A percentile compares a stretch with the other conserved stretches of the same genome.
These are phyloP conservation scores for Leptatherina wallacei DNA, from an alignment of 2,797 vertebrate species.

Conservation along the genomic window DNA sequence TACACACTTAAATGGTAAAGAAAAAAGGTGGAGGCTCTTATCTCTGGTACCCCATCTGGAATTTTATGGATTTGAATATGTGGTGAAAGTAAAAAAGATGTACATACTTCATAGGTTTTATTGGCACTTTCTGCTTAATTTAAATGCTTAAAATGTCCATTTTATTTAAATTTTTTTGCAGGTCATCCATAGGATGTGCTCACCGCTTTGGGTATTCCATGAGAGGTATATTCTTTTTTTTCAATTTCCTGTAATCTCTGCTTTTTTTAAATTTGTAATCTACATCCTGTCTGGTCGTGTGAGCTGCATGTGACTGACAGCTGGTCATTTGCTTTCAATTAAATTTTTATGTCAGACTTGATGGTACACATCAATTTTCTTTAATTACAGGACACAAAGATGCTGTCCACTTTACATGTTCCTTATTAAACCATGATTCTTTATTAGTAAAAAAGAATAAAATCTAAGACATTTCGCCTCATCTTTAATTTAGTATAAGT, in stretches of 20 bases:
- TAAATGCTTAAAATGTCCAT: background rate
- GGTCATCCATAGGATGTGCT: too few species aligned
- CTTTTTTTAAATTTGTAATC: background rate
- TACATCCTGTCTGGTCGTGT: background rate
- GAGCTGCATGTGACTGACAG: background rate
- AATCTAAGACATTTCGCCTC: background rate
- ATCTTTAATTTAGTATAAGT: background rate
- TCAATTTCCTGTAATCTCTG: background rate
- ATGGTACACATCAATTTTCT: fast-evolving
- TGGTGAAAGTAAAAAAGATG: too few species aligned
- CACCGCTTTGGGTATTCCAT: background rate
- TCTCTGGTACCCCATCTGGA: too few species aligned
- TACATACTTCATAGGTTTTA: too few species aligned
- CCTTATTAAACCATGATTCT: background rate
- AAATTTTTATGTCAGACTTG: background rate
- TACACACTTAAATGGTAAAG: too few species aligned
- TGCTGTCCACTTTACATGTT: background rate
- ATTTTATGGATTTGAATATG: too few species aligned
- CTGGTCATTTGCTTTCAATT: background rate
- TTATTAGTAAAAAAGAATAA: background rate
- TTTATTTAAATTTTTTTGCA: too few species aligned
- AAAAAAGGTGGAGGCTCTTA: too few species aligned
- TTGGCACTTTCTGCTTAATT: background rate
- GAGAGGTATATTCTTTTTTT: background rate
- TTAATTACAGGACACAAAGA: background rate